Evolutionary conservation across 1,140 invertebrate genomes (phyloP).

Genomic region (Helicoverpa armigera): DNA sequence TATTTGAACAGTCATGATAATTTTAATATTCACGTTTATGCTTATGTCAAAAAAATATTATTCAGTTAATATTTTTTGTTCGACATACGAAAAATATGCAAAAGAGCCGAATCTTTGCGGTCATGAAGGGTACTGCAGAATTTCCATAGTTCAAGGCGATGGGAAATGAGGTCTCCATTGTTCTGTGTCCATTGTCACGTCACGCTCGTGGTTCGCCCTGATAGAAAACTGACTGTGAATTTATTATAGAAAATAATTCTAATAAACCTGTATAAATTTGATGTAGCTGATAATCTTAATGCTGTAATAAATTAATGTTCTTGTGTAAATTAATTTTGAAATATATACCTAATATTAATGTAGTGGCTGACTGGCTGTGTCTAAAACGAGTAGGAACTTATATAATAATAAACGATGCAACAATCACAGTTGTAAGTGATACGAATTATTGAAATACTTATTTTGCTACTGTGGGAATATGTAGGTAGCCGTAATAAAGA

Average conservation of each 20-base stretch:
- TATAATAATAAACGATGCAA: conserved; percentile 17
- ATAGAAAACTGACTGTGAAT: conserved; percentile 34
- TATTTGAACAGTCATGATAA: too few relatives aligned
- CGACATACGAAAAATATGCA: too few relatives aligned
- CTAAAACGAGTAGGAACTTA: conserved; percentile 23
- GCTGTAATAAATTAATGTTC: background rate
- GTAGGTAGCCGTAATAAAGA: conserved; percentile 24
- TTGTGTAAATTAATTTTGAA: background rate
- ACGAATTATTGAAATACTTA: conserved; percentile 44
- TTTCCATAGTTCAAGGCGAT: background rate
- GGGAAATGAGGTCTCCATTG: background rate
- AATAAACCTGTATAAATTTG: background rate
- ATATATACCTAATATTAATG: background rate
- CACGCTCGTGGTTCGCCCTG: too few relatives aligned
- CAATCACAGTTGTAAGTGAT: conserved; percentile 34
- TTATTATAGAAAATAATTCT: background rate
- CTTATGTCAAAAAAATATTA: too few relatives aligned
- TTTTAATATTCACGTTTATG: too few relatives aligned
- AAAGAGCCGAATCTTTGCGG: too few relatives aligned
- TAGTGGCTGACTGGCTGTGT: conserved; percentile 40
- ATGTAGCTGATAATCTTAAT: conserved; percentile 1
- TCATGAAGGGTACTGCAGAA: too few relatives aligned
- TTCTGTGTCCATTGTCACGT: too few relatives aligned
- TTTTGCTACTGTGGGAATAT: conserved; percentile 38
- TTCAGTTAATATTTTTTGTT: too few relatives aligned